Evolutionary conservation across 2,888 invertebrate genomes (phyloP), one percentile per base, ranked within the genome.

Genomic region (Eulithis testata): DNA sequence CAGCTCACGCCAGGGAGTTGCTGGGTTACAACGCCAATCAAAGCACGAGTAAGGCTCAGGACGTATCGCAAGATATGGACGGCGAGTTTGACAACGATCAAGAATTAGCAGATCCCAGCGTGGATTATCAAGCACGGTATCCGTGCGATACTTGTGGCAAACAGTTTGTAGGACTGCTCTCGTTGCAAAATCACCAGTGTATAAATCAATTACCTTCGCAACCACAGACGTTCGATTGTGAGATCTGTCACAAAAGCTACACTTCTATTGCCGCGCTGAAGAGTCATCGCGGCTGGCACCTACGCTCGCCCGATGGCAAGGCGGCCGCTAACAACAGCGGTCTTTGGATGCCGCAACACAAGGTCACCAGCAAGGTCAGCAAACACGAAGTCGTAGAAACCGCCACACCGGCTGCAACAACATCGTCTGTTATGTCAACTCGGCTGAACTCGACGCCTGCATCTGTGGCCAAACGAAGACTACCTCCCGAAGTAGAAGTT

Each of bases 281-380:
- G 70, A 95, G 95, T 71, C 96, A 96, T 81, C 90, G 95, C 55
- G 95, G 95, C 9, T 95, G 95, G 91, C 96, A 96, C 78, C 91
- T 95, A 64, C 93, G 95, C 27, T 94, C 95, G 0, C 94, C 94
- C 3, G 91, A 93, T 70, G 91, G 93, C 3, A 94, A 93, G 78
- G 93, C 93, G 44, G 93, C 93, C 14, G 93, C 93, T 6, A 93
- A 93, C 67, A 94, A 93, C 64, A 84, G 87, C 36, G 93, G 93
- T 0, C 84, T 94, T 3, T 94, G 93, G 93, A 94, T 94, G 93
- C 93, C 93, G 3, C 93, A 93, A 71, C 91, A 91, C 72, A 93
- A 93, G 79, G 93, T 93, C 14, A 93, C 93, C 8, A 92, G 84
- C 70, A 94, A 94, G 77, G 88, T 93, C 27, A 93, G 93, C 70